Conservation (phyloP, 2,888 invertebrate genomes). For the Scaptomyza parva region DNA sequence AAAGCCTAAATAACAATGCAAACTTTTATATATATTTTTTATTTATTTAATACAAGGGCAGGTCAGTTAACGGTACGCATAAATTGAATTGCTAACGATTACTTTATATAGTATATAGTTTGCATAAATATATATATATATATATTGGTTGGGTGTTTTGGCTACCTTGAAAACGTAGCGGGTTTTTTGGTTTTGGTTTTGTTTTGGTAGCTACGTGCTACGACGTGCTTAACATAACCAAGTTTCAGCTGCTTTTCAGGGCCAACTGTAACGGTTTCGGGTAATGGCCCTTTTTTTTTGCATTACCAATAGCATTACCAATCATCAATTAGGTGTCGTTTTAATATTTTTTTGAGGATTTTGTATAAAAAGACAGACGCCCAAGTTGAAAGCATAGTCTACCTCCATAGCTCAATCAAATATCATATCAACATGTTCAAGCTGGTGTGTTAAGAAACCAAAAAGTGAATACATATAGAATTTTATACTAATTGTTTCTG, state of each 20-base stretch:
- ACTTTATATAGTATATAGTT: constrained; percentile 14
- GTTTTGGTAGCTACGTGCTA: constrained; percentile 44
- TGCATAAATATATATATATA: constrained; percentile 9
- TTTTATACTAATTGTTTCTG: constrained; percentile 13
- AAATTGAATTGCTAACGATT: constrained; percentile 32
- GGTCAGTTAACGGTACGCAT: constrained; percentile 60
- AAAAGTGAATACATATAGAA: too few relatives aligned
- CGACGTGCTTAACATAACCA: constrained; percentile 61
- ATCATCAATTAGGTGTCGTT: too few relatives aligned
- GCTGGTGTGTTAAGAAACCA: constrained; percentile 58
- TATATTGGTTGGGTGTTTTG: constrained; percentile 1
- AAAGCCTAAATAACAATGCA: too few relatives aligned
- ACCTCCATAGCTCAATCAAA: constrained; percentile 58
- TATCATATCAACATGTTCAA: constrained; percentile 80
- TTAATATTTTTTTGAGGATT: too few relatives aligned
- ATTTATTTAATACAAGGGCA: constrained; percentile 43
- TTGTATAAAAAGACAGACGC: constrained; percentile 59
- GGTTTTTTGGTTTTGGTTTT: too few relatives aligned
- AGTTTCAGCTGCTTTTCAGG: constrained; percentile 24
- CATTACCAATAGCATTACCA: too few relatives aligned
- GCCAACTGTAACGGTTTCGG: constrained; percentile 1
- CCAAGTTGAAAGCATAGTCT: constrained; percentile 58
- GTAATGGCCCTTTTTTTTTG: too few relatives aligned
- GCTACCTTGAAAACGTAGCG: constrained; percentile 55
- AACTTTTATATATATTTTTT: neutral